Evolutionary conservation across 2,888 invertebrate species (phyloP), one percentile per base, ranked within the genome.

Genomic region (Dexiosoma caninum): DNA sequence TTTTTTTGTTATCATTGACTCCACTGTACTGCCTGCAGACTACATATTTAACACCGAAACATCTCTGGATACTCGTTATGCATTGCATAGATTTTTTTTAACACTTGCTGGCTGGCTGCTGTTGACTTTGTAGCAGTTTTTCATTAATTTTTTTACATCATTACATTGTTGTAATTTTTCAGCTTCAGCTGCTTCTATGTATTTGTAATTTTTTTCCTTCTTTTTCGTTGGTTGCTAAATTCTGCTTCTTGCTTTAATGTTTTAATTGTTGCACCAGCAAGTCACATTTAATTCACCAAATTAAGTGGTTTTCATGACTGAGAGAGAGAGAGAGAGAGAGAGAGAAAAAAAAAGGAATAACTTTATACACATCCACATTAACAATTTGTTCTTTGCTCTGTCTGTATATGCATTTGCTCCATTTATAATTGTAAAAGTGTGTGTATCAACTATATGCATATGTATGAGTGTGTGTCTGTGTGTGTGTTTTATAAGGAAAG

Each of bases 211-310:
- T 59, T 32, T n/a, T n/a, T n/a, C n/a, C n/a, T n/a, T n/a, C n/a
- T n/a, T n/a, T n/a, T n/a, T n/a, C n/a, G n/a, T n/a, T n/a, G n/a
- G n/a, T 9, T 53, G 4, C 12, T 23, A 14, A 32, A 69, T 30
- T 62, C 49, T 62, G 37, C 40, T 51, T 59, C 71, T 72, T 40
- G 53, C 44, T 59, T 77, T 69, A 81, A 77, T 71, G 66, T 77
- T 81, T 81, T 69, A 77, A 77, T 81, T 81, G 72, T 80, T 77
- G 57, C 77, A 81, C 72, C 72, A 55, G 40, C 64, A 79, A 77
- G 77, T 74, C 70, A 71, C 76, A 82, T 82, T 78, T 80, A 74
- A 82, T 77, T 79, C 69, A 60, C 62, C 55, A 82, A 82, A 70
- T 82, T 80, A 82, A 79, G 72, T 80, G 79, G 77, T 74, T 82